Evolutionary conservation across 2,888 invertebrate genomes (phyloP).

Genomic region (Amphipyra tragopoginis): DNA sequence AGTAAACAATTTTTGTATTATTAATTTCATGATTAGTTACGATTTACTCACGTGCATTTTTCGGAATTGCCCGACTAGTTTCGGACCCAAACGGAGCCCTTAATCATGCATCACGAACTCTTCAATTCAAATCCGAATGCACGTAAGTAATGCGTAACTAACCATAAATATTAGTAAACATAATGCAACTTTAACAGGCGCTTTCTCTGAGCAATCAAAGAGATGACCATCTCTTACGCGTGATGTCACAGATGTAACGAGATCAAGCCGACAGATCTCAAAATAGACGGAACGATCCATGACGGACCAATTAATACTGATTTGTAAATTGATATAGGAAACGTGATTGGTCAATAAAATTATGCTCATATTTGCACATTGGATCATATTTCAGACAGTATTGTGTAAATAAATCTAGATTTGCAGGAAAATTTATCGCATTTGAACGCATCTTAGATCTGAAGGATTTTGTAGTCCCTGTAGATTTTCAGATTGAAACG

Average conservation of each 20-base stretch:
- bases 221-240: conserved; percentile 39
- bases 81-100: no score
- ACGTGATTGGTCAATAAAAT: conserved; percentile 21
- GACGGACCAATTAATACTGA: conserved; percentile 40
- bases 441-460: no score
- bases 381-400: background rate
- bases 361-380: conserved; percentile 20
- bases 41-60: no score
- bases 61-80: no score
- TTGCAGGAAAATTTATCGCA: background rate
- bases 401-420: background rate
- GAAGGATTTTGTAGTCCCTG: no score
- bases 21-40: no score
- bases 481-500: no score
- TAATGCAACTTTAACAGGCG: background rate
- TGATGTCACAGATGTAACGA: conserved; percentile 38
- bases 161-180: background rate
- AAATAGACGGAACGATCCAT: conserved; percentile 43
- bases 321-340: conserved; percentile 35
- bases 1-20: no score
- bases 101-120: no score
- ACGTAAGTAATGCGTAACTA: no score
- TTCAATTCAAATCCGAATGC: no score
- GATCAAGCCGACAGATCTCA: conserved; percentile 46
- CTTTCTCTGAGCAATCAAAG: conserved; percentile 41